phyloP scores from a whole-genome alignment of 2,888 invertebrate genomes.

The Mythimna albipuncta region DNA sequence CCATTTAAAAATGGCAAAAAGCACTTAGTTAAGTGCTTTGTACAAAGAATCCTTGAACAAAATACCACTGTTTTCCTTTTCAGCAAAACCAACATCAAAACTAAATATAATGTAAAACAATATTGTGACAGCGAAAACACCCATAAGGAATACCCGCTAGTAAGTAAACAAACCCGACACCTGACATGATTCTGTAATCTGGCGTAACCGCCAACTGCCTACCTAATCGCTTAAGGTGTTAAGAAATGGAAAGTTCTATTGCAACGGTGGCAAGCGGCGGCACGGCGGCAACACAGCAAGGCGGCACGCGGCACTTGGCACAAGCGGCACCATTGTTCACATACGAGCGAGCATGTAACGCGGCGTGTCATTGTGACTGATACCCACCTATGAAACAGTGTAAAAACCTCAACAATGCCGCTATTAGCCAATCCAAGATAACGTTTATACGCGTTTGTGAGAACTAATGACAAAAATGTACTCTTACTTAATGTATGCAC shows the following conservation, averaged over 20 bases:
- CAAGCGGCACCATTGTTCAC: conserved; percentile 78
- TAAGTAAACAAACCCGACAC: conserved; percentile 32
- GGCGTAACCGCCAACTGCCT: conserved; percentile 42
- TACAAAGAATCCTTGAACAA: not conserved
- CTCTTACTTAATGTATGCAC: conserved; percentile 40
- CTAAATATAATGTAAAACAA: not conserved
- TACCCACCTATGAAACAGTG: conserved; percentile 70
- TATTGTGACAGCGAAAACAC: conserved; percentile 16
- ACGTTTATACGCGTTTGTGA: conserved; percentile 67
- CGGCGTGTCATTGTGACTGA: conserved; percentile 75
- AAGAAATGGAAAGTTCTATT: conserved; percentile 71
- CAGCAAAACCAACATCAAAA: not conserved
- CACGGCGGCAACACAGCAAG: conserved; percentile 6
- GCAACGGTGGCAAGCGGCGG: conserved; percentile 56
- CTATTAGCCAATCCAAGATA: conserved; percentile 75
- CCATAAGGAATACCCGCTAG: conserved; percentile 13
- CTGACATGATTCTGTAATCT: conserved; percentile 51
- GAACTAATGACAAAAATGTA: conserved; percentile 62
- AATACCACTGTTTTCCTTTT: conserved; percentile 5
- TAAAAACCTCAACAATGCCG: conserved; percentile 82
- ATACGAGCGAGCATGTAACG: conserved; percentile 74
- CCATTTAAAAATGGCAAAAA: not conserved
- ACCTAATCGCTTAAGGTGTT: conserved; percentile 64
- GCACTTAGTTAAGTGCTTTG: too few species aligned
- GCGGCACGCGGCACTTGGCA: conserved; percentile 71